These are phyloP conservation scores for Sciaenops ocellatus DNA, from an alignment of 2,797 vertebrate species.

Conservation along the genomic window DNA sequence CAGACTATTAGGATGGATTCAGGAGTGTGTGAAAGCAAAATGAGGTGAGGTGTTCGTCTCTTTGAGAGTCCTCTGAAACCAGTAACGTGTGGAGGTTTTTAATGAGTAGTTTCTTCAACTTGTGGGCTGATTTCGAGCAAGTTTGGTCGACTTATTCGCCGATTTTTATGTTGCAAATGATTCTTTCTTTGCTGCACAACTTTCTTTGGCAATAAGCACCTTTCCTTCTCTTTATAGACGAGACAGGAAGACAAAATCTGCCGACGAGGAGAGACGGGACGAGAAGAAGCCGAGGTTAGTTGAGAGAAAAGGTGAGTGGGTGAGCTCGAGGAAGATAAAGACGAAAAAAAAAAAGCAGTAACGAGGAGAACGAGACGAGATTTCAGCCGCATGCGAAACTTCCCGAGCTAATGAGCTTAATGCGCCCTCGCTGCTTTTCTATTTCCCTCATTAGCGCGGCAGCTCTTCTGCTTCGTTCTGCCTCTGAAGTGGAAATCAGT, in stretches of 20 bases:
- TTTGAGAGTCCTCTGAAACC: too few species aligned
- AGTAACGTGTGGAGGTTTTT: too few species aligned
- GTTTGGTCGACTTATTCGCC: too few species aligned
- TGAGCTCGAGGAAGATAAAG: not conserved
- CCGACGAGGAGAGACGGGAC: too few species aligned
- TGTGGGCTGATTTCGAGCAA: too few species aligned
- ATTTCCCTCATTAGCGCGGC: constrained; percentile 16
- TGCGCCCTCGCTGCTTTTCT: not conserved
- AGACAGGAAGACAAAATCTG: too few species aligned
- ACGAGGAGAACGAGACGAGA: constrained; percentile 9
- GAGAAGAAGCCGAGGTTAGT: too few species aligned
- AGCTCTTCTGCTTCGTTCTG: constrained; percentile 10
- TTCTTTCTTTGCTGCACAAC: not conserved
- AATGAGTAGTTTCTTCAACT: too few species aligned
- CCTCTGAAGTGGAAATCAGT: constrained; percentile 53
- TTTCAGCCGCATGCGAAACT: constrained; percentile 22
- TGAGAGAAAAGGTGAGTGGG: not conserved
- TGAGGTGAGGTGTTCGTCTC: too few species aligned
- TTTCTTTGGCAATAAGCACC: not conserved
- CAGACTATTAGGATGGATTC: too few species aligned
- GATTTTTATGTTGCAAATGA: not conserved
- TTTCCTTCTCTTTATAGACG: not conserved
- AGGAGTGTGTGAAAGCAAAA: too few species aligned
- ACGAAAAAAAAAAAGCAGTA: not conserved
- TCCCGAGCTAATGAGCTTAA: constrained; percentile 36